Evolutionary conservation across 2,797 vertebrate genomes (phyloP).

Genomic region (Neosalanx taihuensis): DNA sequence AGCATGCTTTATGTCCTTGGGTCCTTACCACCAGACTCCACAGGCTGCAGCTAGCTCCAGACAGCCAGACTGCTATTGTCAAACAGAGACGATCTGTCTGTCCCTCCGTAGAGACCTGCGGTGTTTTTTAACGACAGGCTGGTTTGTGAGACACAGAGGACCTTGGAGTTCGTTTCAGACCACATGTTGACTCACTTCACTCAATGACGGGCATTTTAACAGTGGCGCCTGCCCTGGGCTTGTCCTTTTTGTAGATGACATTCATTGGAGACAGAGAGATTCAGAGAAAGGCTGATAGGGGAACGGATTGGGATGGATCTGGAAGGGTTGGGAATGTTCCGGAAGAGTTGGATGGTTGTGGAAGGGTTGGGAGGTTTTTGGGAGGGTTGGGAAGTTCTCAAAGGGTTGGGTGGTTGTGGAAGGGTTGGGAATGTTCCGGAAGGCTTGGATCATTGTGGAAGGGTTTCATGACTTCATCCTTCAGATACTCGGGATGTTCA

Average conservation of each 20-base stretch:
- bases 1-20: constrained; percentile 49
- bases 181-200: constrained; percentile 25
- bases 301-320: too few species aligned
- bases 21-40: constrained; percentile 38
- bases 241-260: constrained; percentile 8
- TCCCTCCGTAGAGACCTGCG: constrained; percentile 18
- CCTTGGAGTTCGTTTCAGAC: constrained; percentile 24
- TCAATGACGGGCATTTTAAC: constrained; percentile 22
- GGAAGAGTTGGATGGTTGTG: too few species aligned
- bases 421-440: too few species aligned
- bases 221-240: constrained; percentile 19
- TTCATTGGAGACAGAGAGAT: not conserved
- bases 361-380: too few species aligned
- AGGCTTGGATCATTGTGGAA: constrained; percentile 6
- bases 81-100: constrained; percentile 37
- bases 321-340: too few species aligned
- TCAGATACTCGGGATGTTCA: constrained; percentile 38
- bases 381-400: too few species aligned
- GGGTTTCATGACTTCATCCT: constrained; percentile 48
- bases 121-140: constrained; percentile 40
- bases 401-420: too few species aligned
- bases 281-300: not conserved
- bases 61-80: constrained; percentile 42
- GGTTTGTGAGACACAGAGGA: constrained; percentile 17
- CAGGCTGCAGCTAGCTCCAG: constrained; percentile 41